Evolutionary conservation across 1,140 invertebrate genomes (phyloP), one percentile per base, ranked within the genome.

Genomic region (Macrotrachela quadricornifera): DNA sequence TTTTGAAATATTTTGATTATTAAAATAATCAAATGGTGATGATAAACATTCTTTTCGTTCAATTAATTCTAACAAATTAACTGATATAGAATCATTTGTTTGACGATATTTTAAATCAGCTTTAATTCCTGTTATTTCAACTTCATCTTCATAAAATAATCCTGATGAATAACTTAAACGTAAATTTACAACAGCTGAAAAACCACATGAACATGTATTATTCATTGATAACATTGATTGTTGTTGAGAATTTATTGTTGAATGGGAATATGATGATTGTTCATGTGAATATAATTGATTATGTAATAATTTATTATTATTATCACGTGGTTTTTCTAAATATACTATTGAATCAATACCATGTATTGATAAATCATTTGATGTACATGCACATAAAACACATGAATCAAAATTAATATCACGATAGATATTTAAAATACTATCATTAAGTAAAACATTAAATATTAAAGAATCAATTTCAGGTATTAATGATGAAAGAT

Each of bases 381-480:
- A 92, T 91, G 21, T 91, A 38, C 91, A 95, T 14, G 94, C 90
- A 67, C 90, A 95, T 43, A 95, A 77, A 57, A 85, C 88, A 78
- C 88, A 94, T 72, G 86, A 91, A 60, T 94, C 86, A 69, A 95
- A 95, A 68, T 95, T 95, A 66, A 94, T 87, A 71, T 95, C 91
- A 40, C 85, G 77, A 71, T 90, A 96, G 39, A 94, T 78, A 66
- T 87, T 87, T 57, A 88, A 65, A 51, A 84, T 78, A 10, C 85
- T 86, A 63, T 92, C 88, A 13, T 83, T 82, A 10, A 96, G 74
- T 17, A 11, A 11, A 18, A 45, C 15, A 17, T 45, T 12, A 3
- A 17, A 45, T 8, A 17, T 17, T 45, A 17, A 42, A 4, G 13
- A 45, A 17, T 45, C 14, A 45, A 15, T 3, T 10, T 45, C 18